A percentile compares a stretch with the other conserved stretches of the same genome.
Conservation (phyloP, 30 jellyfish, hydroid and myxozoan species). For the Aurelia aurita region DNA sequence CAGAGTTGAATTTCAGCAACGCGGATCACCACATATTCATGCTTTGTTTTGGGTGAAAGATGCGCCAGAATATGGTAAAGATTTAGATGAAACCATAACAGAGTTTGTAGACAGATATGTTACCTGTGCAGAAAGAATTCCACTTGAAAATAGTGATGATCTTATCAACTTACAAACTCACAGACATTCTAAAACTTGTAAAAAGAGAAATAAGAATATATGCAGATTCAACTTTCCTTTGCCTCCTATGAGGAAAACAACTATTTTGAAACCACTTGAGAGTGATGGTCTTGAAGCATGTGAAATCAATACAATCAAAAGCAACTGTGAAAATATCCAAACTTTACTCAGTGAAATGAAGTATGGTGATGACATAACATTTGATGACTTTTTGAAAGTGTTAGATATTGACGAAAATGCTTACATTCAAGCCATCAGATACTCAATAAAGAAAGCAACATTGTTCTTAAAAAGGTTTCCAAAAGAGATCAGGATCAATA, state of each 20-base stretch:
- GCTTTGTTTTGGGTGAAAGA: conserved; percentile 38
- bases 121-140: neutral
- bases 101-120: conserved; percentile 31
- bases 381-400: conserved; percentile 6
- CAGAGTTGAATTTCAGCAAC: conserved; percentile 38
- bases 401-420: neutral
- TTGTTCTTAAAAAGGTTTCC: neutral
- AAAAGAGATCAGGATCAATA: neutral
- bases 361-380: conserved; percentile 27
- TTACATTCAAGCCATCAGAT: neutral
- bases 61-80: conserved; percentile 31
- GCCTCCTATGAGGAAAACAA: conserved; percentile 42
- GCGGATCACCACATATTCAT: conserved; percentile 59
- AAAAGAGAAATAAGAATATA: conserved; percentile 19
- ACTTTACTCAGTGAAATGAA: conserved; percentile 4
- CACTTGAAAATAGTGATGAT: neutral
- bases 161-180: conserved; percentile 35
- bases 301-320: neutral
- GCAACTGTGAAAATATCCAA: neutral
- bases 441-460: neutral
- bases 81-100: neutral
- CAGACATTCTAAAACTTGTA: conserved; percentile 66
- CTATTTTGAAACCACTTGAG: conserved; percentile 13
- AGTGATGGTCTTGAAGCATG: neutral
- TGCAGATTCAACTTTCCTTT: conserved; percentile 56